Evolutionary conservation across 2,888 invertebrate species (phyloP).

Genomic region (Parelbella ahira): DNA sequence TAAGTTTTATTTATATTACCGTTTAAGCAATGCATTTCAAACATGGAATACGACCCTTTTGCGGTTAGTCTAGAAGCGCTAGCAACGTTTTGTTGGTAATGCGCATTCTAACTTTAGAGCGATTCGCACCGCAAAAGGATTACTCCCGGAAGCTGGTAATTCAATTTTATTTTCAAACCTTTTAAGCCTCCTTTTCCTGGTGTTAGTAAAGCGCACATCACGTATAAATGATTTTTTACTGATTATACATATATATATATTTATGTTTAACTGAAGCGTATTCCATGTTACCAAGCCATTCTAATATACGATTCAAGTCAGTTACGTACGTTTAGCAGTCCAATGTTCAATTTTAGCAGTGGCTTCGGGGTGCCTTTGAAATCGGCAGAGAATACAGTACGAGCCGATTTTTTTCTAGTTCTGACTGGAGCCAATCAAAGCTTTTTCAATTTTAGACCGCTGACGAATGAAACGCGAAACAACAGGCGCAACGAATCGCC

Average conservation of each 20-base stretch:
- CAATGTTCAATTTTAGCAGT: constrained; percentile 47
- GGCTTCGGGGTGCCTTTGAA: constrained; percentile 51
- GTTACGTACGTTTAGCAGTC: constrained; percentile 34
- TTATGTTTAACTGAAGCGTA: background rate
- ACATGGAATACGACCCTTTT: constrained; percentile 12
- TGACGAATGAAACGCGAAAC: constrained; percentile 52
- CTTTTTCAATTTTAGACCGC: constrained; percentile 61
- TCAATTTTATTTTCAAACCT: constrained; percentile 35
- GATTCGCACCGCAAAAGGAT: constrained; percentile 70
- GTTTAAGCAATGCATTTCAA: too few species aligned
- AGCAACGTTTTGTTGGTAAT: constrained; percentile 48
- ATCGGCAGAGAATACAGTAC: constrained; percentile 40
- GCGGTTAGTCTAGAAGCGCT: constrained; percentile 47
- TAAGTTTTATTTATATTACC: too few species aligned
- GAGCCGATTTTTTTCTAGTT: constrained; percentile 47
- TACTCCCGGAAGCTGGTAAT: constrained; percentile 62
- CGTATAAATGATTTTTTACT: too few species aligned
- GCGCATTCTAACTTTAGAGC: constrained; percentile 57
- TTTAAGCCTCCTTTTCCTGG: constrained; percentile 1
- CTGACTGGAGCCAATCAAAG: constrained; percentile 61
- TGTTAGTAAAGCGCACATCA: too few species aligned
- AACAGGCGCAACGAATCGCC: constrained; percentile 48
- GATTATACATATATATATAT: too few species aligned
- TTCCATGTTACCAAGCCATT: constrained; percentile 5
- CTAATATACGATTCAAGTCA: constrained; percentile 23